Conservation (phyloP, 2,888 invertebrate species). For the Cremastinae sp. region DNA sequence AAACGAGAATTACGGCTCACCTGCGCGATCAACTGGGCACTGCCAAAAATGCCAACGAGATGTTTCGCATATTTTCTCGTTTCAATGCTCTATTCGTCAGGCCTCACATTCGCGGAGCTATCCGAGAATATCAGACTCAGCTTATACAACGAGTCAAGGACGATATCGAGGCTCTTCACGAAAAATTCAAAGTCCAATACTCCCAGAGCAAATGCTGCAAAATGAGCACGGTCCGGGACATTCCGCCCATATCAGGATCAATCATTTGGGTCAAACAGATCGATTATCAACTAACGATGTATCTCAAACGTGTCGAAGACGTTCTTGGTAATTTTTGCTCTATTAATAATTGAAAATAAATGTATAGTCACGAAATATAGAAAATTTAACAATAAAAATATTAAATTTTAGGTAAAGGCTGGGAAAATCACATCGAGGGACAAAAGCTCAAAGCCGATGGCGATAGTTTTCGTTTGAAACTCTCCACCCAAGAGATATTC, state of each 20-base stretch:
- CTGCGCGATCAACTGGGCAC: slow-evolving; percentile 98
- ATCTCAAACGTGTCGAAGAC: slow-evolving; percentile 98
- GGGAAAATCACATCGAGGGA: slow-evolving; percentile 99
- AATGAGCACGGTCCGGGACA: slow-evolving; percentile 94
- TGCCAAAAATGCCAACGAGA: slow-evolving; percentile 99
- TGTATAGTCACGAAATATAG: too few relatives aligned
- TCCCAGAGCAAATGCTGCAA: slow-evolving; percentile 96
- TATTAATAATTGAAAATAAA: too few relatives aligned
- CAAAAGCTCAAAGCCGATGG: slow-evolving; percentile 98
- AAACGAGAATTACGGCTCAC: slow-evolving; percentile 98
- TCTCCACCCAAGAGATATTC: slow-evolving; percentile 98
- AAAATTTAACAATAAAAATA: slow-evolving; percentile 8
- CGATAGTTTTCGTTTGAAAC: slow-evolving; percentile 97
- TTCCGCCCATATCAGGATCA: slow-evolving; percentile 98
- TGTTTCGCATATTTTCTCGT: slow-evolving; percentile 99
- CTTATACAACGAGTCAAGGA: slow-evolving; percentile 99
- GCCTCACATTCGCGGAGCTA: slow-evolving; percentile 99
- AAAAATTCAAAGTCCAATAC: slow-evolving; percentile 99
- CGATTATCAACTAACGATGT: slow-evolving; percentile 97
- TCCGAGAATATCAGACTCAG: slow-evolving; percentile 99
- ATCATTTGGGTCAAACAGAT: slow-evolving; percentile 99
- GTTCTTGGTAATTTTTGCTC: slow-evolving; percentile 87
- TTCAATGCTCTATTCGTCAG: slow-evolving; percentile 99
- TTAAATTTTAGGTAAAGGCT: slow-evolving; percentile 89
- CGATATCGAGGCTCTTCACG: slow-evolving; percentile 98